phyloP scores from a whole-genome alignment of 2,113 vertebrate genomes.

The Microtus oregoni region DNA sequence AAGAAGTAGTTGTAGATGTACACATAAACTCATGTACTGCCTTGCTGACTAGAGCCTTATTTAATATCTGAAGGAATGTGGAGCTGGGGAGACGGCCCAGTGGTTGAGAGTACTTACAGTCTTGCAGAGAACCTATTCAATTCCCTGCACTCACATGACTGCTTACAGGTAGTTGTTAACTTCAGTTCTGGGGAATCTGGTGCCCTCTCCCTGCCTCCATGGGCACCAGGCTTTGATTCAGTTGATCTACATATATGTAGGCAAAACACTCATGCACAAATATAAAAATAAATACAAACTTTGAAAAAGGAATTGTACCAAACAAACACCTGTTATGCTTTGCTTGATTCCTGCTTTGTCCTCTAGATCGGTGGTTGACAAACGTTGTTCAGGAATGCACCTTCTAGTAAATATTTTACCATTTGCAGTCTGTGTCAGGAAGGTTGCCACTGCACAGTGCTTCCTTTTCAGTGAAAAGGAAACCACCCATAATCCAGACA shows the following conservation, averaged over 20 bases:
- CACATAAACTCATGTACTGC: background rate
- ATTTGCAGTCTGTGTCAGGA: background rate
- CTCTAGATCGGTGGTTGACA: background rate
- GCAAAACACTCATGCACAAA: background rate
- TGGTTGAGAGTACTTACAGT: background rate
- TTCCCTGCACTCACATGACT: background rate
- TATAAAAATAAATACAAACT: background rate
- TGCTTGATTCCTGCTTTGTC: conserved; percentile 17
- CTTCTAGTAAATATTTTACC: conserved; percentile 22
- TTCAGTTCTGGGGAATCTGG: background rate
- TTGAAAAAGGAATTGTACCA: background rate
- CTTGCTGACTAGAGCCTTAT: background rate
- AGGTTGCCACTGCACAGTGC: background rate
- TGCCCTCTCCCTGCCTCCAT: background rate
- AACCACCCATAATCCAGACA: conserved; percentile 1
- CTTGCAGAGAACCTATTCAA: background rate
- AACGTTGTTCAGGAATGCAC: conserved; percentile 12
- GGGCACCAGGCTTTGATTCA: background rate
- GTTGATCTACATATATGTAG: background rate
- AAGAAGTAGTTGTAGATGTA: background rate
- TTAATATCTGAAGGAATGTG: background rate
- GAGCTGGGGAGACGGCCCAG: background rate
- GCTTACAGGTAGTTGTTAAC: background rate
- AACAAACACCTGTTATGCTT: background rate
- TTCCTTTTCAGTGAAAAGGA: background rate